Conservation (phyloP, 1,140 invertebrate genomes). For the Acromyrmex echinatior region DNA sequence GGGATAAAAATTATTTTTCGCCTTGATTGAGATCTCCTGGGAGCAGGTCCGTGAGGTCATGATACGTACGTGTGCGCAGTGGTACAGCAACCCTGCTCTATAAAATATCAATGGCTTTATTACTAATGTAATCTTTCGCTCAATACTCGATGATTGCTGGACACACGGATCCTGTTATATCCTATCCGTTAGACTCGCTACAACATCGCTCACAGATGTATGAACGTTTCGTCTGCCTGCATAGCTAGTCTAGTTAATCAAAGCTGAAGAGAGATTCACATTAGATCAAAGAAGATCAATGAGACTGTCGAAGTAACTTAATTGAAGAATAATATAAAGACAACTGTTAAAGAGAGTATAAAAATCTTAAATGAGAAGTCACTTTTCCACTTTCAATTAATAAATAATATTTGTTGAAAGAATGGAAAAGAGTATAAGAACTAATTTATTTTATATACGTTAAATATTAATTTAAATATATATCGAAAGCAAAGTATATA, state of each 20-base stretch:
- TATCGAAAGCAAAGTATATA: background rate
- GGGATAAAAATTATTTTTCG: constrained; percentile 82
- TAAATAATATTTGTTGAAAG: background rate
- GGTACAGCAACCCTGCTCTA: constrained; percentile 76
- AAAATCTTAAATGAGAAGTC: background rate
- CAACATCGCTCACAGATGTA: constrained; percentile 24
- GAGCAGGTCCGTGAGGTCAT: constrained; percentile 69
- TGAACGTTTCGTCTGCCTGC: constrained; percentile 31
- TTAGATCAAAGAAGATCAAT: constrained; percentile 22
- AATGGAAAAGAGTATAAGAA: background rate
- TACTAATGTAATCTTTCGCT: constrained; percentile 84
- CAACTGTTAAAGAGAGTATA: background rate
- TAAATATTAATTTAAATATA: background rate
- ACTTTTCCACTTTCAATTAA: no score
- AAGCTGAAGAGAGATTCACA: background rate
- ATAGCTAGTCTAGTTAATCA: background rate
- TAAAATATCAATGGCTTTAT: constrained; percentile 85
- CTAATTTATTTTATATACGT: background rate
- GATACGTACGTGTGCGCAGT: constrained; percentile 71
- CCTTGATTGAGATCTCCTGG: constrained; percentile 85
- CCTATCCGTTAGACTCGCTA: constrained; percentile 4
- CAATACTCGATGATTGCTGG: constrained; percentile 83
- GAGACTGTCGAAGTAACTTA: background rate
- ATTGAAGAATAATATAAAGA: background rate
- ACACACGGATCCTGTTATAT: constrained; percentile 52